Conservation (phyloP, 30 jellyfish, hydroid and myxozoan species). For the Turritopsis rubra region DNA sequence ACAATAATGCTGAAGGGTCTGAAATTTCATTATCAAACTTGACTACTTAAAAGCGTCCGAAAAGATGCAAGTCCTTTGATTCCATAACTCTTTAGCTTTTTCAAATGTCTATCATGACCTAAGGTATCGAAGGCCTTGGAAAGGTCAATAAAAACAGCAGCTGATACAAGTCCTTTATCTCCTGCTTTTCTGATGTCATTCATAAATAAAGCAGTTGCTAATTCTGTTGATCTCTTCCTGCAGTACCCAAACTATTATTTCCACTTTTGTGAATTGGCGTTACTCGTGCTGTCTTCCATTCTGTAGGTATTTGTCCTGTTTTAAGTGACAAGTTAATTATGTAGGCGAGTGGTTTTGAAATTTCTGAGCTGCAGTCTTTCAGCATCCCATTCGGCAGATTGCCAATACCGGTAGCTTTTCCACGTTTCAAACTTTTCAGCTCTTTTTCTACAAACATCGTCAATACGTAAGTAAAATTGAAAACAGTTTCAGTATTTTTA, state of each 20-base stretch:
- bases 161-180: background rate
- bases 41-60: too few species aligned
- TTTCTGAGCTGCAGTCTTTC: background rate
- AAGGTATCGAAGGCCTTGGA: constrained; percentile 2
- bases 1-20: too few species aligned
- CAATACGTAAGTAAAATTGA: background rate
- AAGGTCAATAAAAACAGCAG: background rate
- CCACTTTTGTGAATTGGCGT: constrained; percentile 6
- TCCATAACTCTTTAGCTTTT: background rate
- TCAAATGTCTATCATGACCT: background rate
- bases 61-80: background rate
- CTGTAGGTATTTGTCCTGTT: background rate
- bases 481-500: background rate
- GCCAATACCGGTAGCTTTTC: constrained; percentile 14
- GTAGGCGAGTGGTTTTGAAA: background rate
- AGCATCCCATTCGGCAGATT: constrained; percentile 7
- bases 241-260: background rate
- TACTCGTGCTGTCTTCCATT: too few species aligned
- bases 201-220: too few species aligned
- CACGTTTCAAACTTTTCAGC: constrained; percentile 28
- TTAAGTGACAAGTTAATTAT: background rate
- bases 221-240: background rate
- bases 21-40: too few species aligned
- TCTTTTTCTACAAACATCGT: too few species aligned
- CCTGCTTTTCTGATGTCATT: constrained; percentile 4